Evolutionary conservation across 2,113 vertebrate genomes (phyloP), one percentile per base, ranked within the genome.

Genomic region (Sus scrofa): DNA sequence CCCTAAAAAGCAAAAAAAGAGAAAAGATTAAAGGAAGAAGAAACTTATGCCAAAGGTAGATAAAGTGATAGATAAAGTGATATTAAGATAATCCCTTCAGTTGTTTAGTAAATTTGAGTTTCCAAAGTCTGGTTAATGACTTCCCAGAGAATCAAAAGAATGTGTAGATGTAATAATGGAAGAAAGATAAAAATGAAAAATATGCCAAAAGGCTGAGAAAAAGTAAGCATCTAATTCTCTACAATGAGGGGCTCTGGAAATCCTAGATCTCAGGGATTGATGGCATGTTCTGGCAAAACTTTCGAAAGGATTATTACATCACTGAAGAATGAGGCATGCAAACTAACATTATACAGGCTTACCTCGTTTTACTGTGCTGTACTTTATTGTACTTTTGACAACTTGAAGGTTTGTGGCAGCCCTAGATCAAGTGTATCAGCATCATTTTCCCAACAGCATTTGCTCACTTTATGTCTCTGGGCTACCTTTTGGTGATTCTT

Each of bases 161-260:
- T 58, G 71, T 39, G 26, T 63, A 88, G 63, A 89, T 27, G 15
- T 52, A 12, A 77, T 67, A 16, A 14, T n/a, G 68, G 93, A 86
- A 90, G 14, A 67, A 70, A 93, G 52, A 93, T 26, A 90, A 81
- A 96, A 89, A 86, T 78, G 27, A 78, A 60, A 86, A 44, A 74
- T 86, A 68, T 18, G n/a, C 5, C 22, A 63, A 74, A 82, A 82
- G 58, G 15, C 26, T 89, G 34, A 67, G 24, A 85, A 89, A 1
- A 13, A 71, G 63, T 63, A 10, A 71, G 71, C 54, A 83, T 50
- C 30, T 91, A 26, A 37, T 50, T 93, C 93, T 77, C 44, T 77
- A 86, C 11, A 70, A 1, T 18, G n/a, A 70, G 58, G 34, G 30
- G 26, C 52, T 68, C 60, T 83, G 52, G 74, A 81, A 95, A 93